These are phyloP conservation scores for Chaetodon auriga DNA, from an alignment of 2,113 vertebrate species.

Conservation along the genomic window DNA sequence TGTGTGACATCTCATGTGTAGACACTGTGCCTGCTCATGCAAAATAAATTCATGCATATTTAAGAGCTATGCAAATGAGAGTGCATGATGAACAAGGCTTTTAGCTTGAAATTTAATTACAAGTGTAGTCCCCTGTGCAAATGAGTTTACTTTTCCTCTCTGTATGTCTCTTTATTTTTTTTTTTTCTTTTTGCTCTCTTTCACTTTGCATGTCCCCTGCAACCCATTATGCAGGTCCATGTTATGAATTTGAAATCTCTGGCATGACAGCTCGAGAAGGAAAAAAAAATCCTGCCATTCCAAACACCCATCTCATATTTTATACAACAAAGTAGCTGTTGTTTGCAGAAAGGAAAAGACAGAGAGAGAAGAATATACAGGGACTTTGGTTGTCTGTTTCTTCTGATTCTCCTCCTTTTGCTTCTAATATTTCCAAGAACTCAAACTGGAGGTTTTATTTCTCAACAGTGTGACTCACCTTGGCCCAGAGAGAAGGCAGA, in stretches of 20 bases:
- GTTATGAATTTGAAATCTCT: constrained; percentile 72
- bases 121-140: constrained; percentile 76
- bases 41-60: constrained; percentile 85
- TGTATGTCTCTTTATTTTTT: constrained; percentile 38
- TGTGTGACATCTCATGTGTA: constrained; percentile 65
- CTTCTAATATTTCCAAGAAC: constrained; percentile 38
- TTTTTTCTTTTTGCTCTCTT: constrained; percentile 53
- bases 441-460: constrained; percentile 40
- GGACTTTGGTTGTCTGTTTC: neutral
- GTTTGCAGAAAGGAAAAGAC: constrained; percentile 42
- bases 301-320: constrained; percentile 73
- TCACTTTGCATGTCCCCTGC: constrained; percentile 59
- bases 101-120: constrained; percentile 85
- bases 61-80: constrained; percentile 81
- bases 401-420: constrained; percentile 29
- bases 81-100: constrained; percentile 80
- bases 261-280: constrained; percentile 54
- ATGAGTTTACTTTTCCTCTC: constrained; percentile 75
- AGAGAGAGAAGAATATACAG: constrained; percentile 12
- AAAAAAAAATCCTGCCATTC: constrained; percentile 26
- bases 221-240: constrained; percentile 62
- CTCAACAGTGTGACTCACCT: constrained; percentile 53
- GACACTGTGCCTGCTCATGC: constrained; percentile 76
- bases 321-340: constrained; percentile 73
- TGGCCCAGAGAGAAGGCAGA: constrained; percentile 49